These are phyloP conservation scores for Spheniscus humboldti DNA, from an alignment of 2,797 vertebrate genomes.

Conservation along the genomic window DNA sequence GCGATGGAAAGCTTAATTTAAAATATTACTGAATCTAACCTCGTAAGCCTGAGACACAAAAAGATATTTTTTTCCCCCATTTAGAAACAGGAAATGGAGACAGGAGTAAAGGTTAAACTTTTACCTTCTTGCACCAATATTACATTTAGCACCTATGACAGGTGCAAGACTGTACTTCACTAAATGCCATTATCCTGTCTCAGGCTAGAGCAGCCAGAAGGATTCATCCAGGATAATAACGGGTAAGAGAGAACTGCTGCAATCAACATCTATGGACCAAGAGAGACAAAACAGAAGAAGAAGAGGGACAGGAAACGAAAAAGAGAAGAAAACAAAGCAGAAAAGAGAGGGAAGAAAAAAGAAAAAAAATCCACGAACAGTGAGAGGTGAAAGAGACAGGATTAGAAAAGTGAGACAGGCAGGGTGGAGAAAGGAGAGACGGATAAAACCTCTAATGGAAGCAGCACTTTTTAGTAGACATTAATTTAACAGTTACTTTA, in stretches of 20 bases:
- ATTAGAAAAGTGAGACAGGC: slow-evolving; percentile 13
- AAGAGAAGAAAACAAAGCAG: neutral
- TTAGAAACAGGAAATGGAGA: neutral
- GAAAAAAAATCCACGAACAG: neutral
- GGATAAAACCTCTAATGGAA: slow-evolving; percentile 60
- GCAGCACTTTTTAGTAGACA: slow-evolving; percentile 56
- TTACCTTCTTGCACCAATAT: neutral
- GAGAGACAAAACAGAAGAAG: neutral
- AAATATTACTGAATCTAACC: neutral
- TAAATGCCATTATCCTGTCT: slow-evolving; percentile 21
- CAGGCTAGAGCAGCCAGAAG: neutral
- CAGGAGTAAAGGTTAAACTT: neutral
- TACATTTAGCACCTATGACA: neutral
- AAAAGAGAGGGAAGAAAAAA: neutral
- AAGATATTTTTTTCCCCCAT: neutral
- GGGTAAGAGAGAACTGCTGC: neutral
- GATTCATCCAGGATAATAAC: neutral
- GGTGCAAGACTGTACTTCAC: neutral
- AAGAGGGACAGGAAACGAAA: neutral
- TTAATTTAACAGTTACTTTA: slow-evolving; percentile 70
- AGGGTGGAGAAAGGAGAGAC: neutral
- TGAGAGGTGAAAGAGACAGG: neutral
- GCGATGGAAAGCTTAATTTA: neutral
- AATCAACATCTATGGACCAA: neutral
- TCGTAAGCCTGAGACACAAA: neutral